Percentiles rank a stretch among this genome's conserved stretches.
Evolutionary conservation across 2,888 invertebrate genomes (phyloP).

Genomic region (Amphiduros pacificus): DNA sequence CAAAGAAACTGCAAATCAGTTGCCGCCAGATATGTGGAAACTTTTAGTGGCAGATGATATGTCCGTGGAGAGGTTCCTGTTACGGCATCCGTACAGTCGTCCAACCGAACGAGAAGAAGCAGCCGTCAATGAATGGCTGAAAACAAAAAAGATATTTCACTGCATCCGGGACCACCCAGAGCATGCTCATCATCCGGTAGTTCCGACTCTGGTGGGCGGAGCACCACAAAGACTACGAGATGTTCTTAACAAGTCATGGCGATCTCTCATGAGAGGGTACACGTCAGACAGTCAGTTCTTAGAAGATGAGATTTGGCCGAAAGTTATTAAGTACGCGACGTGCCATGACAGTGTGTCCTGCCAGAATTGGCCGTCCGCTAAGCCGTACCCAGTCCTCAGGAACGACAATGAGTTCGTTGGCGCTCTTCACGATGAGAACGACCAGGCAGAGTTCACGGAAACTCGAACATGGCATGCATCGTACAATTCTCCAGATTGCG

Average conservation of each 20-base stretch:
- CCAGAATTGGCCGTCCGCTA: conserved; percentile 18
- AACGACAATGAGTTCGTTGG: conserved; percentile 30
- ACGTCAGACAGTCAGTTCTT: conserved; percentile 20
- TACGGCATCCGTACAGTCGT: conserved; percentile 27
- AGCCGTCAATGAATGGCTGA: conserved; percentile 30
- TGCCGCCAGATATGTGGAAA: conserved; percentile 29
- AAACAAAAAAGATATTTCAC: conserved; percentile 17
- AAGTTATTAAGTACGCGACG: conserved; percentile 14
- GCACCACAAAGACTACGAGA: conserved; percentile 13
- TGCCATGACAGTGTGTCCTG: conserved; percentile 37
- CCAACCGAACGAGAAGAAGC: conserved; percentile 29
- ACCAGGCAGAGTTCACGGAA: conserved; percentile 15
- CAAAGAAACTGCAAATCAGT: conserved; percentile 4
- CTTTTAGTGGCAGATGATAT: conserved; percentile 29
- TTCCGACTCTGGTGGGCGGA: conserved; percentile 29
- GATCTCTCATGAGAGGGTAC: conserved; percentile 20
- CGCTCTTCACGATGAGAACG: conserved; percentile 32
- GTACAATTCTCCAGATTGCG: conserved; percentile 27
- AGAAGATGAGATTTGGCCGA: conserved; percentile 26
- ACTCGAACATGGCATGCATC: conserved; percentile 6
- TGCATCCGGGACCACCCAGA: conserved; percentile 33
- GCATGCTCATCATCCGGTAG: conserved; percentile 20
- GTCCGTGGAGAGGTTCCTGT: conserved; percentile 28
- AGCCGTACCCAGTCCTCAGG: conserved; percentile 29
- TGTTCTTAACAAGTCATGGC: conserved; percentile 11